A percentile compares a stretch with the other conserved stretches of the same genome.
Conservation (phyloP, 2,797 vertebrate species). For the Acanthurus lineatus region DNA sequence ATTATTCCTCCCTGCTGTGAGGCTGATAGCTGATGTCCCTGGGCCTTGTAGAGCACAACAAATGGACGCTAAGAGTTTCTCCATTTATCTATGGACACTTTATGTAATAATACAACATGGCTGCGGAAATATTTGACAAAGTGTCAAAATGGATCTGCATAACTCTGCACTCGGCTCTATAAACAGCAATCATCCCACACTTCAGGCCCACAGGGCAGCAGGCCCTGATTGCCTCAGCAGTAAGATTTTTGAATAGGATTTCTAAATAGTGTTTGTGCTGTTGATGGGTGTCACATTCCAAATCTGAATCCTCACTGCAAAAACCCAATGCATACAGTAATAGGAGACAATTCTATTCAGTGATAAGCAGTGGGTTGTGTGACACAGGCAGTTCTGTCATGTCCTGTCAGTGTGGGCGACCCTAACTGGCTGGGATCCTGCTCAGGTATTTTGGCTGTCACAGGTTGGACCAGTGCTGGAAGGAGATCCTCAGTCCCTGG, state of each 20-base stretch:
- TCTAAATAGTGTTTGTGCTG: slow-evolving; percentile 32
- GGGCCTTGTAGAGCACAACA: slow-evolving; percentile 3
- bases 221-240: background rate
- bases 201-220: slow-evolving; percentile 12
- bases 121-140: slow-evolving; percentile 24
- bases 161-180: background rate
- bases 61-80: slow-evolving; percentile 1
- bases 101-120: background rate
- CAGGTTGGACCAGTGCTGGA: slow-evolving; percentile 41
- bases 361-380: slow-evolving; percentile 45
- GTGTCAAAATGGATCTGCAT: slow-evolving; percentile 40
- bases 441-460: slow-evolving; percentile 47
- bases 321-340: slow-evolving; percentile 33
- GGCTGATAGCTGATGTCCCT: background rate
- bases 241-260: slow-evolving; percentile 26
- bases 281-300: slow-evolving; percentile 36
- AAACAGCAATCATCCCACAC: slow-evolving; percentile 9
- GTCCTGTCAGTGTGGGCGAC: slow-evolving; percentile 46
- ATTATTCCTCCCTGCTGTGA: background rate
- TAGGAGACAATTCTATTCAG: slow-evolving; percentile 41
- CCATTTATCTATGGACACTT: background rate
- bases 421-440: slow-evolving; percentile 43
- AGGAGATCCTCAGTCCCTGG: slow-evolving; percentile 11
- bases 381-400: slow-evolving; percentile 42
- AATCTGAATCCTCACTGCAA: slow-evolving; percentile 30